Percentiles rank a stretch among this genome's conserved stretches.
Evolutionary conservation across 2,888 invertebrate species (phyloP).

Genomic region (Melitaea athalia): DNA sequence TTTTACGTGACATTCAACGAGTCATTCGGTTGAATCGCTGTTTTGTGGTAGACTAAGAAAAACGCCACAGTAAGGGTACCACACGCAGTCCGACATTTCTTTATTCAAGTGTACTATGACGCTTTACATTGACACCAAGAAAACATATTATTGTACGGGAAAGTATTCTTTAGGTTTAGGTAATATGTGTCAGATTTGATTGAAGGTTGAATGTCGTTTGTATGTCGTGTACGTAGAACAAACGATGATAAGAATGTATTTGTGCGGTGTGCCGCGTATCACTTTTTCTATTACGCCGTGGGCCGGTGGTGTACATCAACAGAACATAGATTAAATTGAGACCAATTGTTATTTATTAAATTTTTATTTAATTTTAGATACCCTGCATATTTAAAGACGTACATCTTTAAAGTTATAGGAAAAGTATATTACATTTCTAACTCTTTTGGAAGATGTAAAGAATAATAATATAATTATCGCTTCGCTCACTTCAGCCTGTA

Average conservation of each 20-base stretch:
- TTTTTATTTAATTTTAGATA: constrained; percentile 13
- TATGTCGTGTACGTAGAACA: constrained; percentile 41
- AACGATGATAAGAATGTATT: constrained; percentile 63
- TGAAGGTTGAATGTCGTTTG: constrained; percentile 11
- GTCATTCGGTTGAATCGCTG: constrained; percentile 36
- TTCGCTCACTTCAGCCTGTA: too few relatives aligned
- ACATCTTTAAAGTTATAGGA: too few relatives aligned
- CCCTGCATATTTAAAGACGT: too few relatives aligned
- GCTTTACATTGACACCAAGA: background rate
- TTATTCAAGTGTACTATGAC: constrained; percentile 33
- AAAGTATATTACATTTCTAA: too few relatives aligned
- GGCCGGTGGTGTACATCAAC: constrained; percentile 49
- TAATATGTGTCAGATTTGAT: constrained; percentile 16
- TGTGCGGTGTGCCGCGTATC: constrained; percentile 73
- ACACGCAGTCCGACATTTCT: constrained; percentile 47
- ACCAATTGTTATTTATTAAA: constrained; percentile 2
- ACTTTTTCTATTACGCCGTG: constrained; percentile 75
- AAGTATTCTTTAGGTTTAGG: constrained; percentile 16
- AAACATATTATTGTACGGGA: background rate
- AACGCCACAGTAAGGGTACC: constrained; percentile 45
- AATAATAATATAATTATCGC: too few relatives aligned
- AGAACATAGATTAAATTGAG: constrained; percentile 43
- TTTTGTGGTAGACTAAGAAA: constrained; percentile 39
- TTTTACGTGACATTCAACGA: constrained; percentile 36
- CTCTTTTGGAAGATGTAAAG: too few relatives aligned